Conservation (phyloP, 2,888 invertebrate species). For the Thyatira batis region DNA sequence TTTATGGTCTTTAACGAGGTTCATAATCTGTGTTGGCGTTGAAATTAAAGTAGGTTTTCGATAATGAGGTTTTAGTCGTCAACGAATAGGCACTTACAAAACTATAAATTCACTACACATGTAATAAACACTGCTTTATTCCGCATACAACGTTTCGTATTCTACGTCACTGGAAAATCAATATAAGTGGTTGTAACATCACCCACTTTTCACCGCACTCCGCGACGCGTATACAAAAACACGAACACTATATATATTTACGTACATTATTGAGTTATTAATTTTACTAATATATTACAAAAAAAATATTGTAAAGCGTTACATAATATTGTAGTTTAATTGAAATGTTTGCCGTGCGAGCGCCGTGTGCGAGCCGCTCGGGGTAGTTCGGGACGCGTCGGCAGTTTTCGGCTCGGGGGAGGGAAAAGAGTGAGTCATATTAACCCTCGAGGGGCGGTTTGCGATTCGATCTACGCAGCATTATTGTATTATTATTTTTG, state of each 20-base stretch:
- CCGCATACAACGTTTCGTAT: constrained; percentile 58
- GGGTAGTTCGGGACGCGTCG: constrained; percentile 52
- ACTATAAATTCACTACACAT: constrained; percentile 47
- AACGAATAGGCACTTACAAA: constrained; percentile 34
- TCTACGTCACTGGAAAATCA: constrained; percentile 75
- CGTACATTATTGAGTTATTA: constrained; percentile 28
- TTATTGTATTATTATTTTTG: constrained; percentile 5
- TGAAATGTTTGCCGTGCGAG: constrained; percentile 66
- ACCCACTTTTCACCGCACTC: constrained; percentile 28
- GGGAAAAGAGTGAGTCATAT: constrained; percentile 62
- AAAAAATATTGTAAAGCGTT: constrained; percentile 57
- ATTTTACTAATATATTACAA: constrained; percentile 25
- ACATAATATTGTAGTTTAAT: constrained; percentile 65
- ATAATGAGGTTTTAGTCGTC: neutral
- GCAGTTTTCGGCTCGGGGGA: constrained; percentile 48
- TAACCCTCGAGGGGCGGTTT: constrained; percentile 64
- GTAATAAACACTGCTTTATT: constrained; percentile 64
- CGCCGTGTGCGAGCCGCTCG: constrained; percentile 52
- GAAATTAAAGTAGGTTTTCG: neutral
- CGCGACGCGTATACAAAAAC: constrained; percentile 19
- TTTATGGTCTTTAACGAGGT: neutral
- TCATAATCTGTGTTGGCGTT: neutral
- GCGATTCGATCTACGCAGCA: constrained; percentile 60
- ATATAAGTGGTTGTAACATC: constrained; percentile 53
- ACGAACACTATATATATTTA: constrained; percentile 18